Evolutionary conservation across 2,797 vertebrate species (phyloP).

Genomic region (Alfaro cultratus): DNA sequence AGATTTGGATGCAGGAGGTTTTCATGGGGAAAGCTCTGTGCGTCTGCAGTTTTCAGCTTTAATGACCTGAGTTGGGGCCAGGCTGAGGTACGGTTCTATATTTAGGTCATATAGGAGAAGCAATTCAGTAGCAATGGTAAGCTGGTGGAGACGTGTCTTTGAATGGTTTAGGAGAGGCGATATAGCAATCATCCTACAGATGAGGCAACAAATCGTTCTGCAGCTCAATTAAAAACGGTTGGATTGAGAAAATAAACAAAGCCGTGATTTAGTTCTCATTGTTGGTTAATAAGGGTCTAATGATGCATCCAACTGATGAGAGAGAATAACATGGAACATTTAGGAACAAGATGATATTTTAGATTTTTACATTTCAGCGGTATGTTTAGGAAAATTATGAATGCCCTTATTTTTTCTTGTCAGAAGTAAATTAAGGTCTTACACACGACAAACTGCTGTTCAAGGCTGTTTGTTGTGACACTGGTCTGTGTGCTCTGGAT

Average conservation of each 20-base stretch:
- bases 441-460: background rate
- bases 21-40: slow-evolving; percentile 21
- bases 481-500: background rate
- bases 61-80: slow-evolving; percentile 51
- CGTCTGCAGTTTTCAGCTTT: slow-evolving; percentile 34
- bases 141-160: slow-evolving; percentile 32
- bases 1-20: slow-evolving; percentile 45
- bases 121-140: slow-evolving; percentile 30
- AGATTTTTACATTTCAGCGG: background rate
- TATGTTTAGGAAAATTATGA: background rate
- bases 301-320: background rate
- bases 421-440: background rate
- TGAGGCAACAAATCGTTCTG: background rate
- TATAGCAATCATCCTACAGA: slow-evolving; percentile 17
- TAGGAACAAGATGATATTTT: background rate
- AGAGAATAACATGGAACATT: background rate
- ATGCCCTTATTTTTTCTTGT: background rate
- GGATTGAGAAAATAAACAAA: background rate
- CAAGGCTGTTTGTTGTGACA: too few species aligned
- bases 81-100: slow-evolving; percentile 56
- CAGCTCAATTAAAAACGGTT: background rate
- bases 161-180: slow-evolving; percentile 29
- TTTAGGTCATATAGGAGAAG: slow-evolving; percentile 67
- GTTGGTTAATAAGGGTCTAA: background rate
- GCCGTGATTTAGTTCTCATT: background rate